These are phyloP conservation scores for Xylota segnis DNA, from an alignment of 2,888 invertebrate species.

Conservation along the genomic window DNA sequence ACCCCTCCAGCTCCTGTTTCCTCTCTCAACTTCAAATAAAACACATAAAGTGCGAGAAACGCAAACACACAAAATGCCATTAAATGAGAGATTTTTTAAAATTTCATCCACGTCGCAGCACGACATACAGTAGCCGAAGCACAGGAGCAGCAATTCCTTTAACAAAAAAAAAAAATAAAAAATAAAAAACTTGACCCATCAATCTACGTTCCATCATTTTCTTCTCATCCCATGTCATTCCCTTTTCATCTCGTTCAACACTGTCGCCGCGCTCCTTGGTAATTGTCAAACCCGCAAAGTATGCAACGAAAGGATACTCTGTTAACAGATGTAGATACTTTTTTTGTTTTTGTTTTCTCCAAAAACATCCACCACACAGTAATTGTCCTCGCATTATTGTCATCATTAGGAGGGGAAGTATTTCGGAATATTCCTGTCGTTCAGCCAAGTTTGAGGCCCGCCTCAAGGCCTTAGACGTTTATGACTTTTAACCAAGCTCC, in stretches of 20 bases:
- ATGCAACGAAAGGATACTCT: slow-evolving; percentile 49
- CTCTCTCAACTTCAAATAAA: slow-evolving; percentile 50
- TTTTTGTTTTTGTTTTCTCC: neutral
- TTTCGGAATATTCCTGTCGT: slow-evolving; percentile 57
- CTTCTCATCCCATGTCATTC: slow-evolving; percentile 18
- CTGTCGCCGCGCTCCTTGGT: slow-evolving; percentile 30
- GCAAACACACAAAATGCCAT: slow-evolving; percentile 76
- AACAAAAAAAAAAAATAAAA: slow-evolving; percentile 1
- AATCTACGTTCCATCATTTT: slow-evolving; percentile 68
- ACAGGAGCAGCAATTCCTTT: slow-evolving; percentile 29
- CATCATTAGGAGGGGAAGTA: slow-evolving; percentile 66
- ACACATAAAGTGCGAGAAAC: slow-evolving; percentile 74
- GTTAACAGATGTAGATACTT: slow-evolving; percentile 60
- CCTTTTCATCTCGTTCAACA: slow-evolving; percentile 14
- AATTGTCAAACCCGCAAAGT: slow-evolving; percentile 51
- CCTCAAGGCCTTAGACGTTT: slow-evolving; percentile 40
- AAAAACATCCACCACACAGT: slow-evolving; percentile 19
- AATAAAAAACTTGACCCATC: slow-evolving; percentile 71
- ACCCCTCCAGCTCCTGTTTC: slow-evolving; percentile 1
- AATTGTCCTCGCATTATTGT: slow-evolving; percentile 67
- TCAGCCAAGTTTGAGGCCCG: slow-evolving; percentile 37
- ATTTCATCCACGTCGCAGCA: slow-evolving; percentile 66
- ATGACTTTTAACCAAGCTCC: slow-evolving; percentile 26
- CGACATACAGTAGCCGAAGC: slow-evolving; percentile 31
- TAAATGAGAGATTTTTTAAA: slow-evolving; percentile 59